Evolutionary conservation across 2,113 vertebrate species (phyloP).

Genomic region (Leptobrachium ailaonicum): DNA sequence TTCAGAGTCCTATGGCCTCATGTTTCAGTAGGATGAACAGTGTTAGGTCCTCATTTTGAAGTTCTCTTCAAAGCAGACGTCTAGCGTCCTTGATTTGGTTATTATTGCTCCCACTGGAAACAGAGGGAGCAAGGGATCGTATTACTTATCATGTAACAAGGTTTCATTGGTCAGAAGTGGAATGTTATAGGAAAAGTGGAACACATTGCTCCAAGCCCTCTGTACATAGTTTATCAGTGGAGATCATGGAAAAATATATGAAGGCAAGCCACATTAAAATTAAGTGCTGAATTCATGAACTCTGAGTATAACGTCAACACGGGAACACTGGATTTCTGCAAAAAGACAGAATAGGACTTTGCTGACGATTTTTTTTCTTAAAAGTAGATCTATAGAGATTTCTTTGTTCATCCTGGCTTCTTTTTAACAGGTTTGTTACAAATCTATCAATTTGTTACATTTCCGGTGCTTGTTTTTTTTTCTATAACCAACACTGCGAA

Average conservation of each 20-base stretch:
- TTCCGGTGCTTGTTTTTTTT: neutral
- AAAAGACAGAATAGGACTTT: neutral
- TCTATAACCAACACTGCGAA: too few species aligned
- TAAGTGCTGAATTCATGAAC: conserved; percentile 57
- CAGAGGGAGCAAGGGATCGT: conserved; percentile 63
- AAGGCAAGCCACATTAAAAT: conserved; percentile 63
- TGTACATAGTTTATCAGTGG: conserved; percentile 56
- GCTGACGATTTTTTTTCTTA: neutral
- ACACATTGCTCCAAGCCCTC: conserved; percentile 67
- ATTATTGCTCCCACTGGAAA: conserved; percentile 8
- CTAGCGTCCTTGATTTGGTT: conserved; percentile 64
- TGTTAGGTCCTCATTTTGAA: conserved; percentile 92
- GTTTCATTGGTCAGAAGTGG: conserved; percentile 72
- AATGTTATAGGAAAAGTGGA: conserved; percentile 79
- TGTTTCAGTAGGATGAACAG: conserved; percentile 83
- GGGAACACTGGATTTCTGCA: conserved; percentile 46
- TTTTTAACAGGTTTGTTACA: neutral
- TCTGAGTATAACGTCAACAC: conserved; percentile 75
- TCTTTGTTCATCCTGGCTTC: conserved; percentile 3
- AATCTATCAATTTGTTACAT: neutral
- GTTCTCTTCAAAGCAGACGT: conserved; percentile 67
- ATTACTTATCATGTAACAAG: conserved; percentile 59
- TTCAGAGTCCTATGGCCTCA: conserved; percentile 83
- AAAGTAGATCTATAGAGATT: neutral
- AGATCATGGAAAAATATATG: conserved; percentile 71